These are phyloP conservation scores for Drosophila miranda DNA, from an alignment of 1,140 invertebrate species.

Conservation along the genomic window DNA sequence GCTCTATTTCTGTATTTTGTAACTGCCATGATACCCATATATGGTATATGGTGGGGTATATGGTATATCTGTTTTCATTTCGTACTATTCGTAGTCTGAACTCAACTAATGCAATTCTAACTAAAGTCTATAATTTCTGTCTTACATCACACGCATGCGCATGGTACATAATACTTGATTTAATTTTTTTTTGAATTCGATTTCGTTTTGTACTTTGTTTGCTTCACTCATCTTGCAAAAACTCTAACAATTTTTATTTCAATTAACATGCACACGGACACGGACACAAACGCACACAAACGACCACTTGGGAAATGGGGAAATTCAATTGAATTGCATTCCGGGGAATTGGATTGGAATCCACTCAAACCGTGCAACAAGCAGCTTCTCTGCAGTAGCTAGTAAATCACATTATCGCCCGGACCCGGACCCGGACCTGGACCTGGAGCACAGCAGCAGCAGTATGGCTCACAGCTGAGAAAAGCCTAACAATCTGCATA, in stretches of 20 bases:
- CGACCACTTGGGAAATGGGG: slow-evolving; percentile 17
- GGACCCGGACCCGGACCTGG: not conserved
- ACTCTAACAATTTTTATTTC: slow-evolving; percentile 54
- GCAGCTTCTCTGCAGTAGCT: slow-evolving; percentile 18
- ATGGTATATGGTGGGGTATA: slow-evolving; percentile 1
- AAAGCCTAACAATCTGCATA: slow-evolving; percentile 17
- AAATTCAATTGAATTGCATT: slow-evolving; percentile 51
- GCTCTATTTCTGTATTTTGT: slow-evolving; percentile 45
- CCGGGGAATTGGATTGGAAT: slow-evolving; percentile 12
- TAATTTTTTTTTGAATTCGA: slow-evolving; percentile 45
- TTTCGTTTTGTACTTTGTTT: slow-evolving; percentile 40
- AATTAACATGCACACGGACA: slow-evolving; percentile 41
- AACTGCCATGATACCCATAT: slow-evolving; percentile 24
- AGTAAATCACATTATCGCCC: slow-evolving; percentile 44
- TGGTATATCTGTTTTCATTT: slow-evolving; percentile 50
- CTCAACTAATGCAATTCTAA: slow-evolving; percentile 78
- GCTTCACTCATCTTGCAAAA: slow-evolving; percentile 75
- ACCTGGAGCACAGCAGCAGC: not conserved
- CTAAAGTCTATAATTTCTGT: slow-evolving; percentile 82
- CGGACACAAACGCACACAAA: slow-evolving; percentile 20
- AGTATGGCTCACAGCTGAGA: slow-evolving; percentile 46
- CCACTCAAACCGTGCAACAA: not conserved
- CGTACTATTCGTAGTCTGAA: slow-evolving; percentile 66
- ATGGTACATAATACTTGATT: slow-evolving; percentile 76
- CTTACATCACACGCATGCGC: slow-evolving; percentile 83